phyloP scores from a whole-genome alignment of 1,140 invertebrate species.

The Saxidomus purpurata region DNA sequence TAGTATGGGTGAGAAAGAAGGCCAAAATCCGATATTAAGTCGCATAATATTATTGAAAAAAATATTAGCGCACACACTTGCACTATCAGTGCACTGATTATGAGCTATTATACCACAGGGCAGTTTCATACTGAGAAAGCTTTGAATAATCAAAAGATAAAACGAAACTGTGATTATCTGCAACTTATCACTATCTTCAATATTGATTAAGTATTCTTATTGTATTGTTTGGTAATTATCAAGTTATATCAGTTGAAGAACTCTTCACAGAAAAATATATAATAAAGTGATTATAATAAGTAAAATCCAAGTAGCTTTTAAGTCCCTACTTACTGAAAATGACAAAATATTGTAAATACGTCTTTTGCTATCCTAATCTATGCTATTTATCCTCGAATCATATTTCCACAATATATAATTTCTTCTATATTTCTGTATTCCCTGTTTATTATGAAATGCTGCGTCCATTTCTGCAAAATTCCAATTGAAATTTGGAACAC shows the following conservation, averaged over 20 bases:
- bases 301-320: background rate
- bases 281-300: background rate
- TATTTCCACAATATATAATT: too few relatives aligned
- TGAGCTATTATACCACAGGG: background rate
- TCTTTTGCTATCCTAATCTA: too few relatives aligned
- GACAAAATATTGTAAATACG: background rate
- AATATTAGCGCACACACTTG: constrained; percentile 57
- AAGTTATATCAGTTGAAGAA: background rate
- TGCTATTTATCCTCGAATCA: too few relatives aligned
- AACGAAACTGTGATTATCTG: background rate
- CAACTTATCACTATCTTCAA: background rate
- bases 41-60: constrained; percentile 52
- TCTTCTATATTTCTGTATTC: too few relatives aligned
- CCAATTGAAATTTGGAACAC: too few relatives aligned
- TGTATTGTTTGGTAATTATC: constrained; percentile 40
- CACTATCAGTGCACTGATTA: constrained; percentile 8
- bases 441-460: too few relatives aligned
- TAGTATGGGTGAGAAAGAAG: constrained; percentile 54
- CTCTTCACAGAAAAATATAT: background rate
- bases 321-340: background rate
- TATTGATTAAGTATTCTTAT: constrained; percentile 39
- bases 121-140: background rate
- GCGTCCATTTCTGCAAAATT: too few relatives aligned
- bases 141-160: constrained; percentile 10
- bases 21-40: constrained; percentile 35